Evolutionary conservation across 2,113 vertebrate genomes (phyloP).

Genomic region (Perca schrenkii): DNA sequence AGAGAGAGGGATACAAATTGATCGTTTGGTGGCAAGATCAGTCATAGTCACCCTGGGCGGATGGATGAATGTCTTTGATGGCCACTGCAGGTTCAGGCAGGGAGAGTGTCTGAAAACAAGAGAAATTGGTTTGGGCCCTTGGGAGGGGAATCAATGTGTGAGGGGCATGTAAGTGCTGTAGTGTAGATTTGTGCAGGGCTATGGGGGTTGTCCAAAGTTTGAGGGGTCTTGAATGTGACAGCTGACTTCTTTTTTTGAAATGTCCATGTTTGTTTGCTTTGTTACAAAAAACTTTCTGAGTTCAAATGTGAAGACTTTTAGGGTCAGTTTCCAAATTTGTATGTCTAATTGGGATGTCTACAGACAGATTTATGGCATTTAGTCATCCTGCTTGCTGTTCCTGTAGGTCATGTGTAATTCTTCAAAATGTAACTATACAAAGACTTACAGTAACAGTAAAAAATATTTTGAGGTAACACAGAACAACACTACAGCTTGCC

Average conservation of each 20-base stretch:
- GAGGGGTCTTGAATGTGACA: constrained; percentile 69
- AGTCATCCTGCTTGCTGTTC: neutral
- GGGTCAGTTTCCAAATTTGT: neutral
- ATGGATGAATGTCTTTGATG: constrained; percentile 99
- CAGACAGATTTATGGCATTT: neutral
- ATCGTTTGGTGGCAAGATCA: constrained; percentile 98
- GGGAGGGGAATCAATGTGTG: constrained; percentile 95
- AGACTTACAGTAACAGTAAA: neutral
- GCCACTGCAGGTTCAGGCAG: constrained; percentile 96
- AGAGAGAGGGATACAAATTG: constrained; percentile 96
- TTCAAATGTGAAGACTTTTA: neutral
- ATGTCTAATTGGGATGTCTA: neutral
- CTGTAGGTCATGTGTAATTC: neutral
- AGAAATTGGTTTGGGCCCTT: constrained; percentile 98
- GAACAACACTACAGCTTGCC: neutral
- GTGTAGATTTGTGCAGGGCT: constrained; percentile 75
- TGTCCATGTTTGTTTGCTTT: constrained; percentile 36
- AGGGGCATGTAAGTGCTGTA: constrained; percentile 85
- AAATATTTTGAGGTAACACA: neutral
- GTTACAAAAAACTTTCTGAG: constrained; percentile 8
- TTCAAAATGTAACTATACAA: neutral
- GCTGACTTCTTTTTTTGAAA: constrained; percentile 57
- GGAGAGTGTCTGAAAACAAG: constrained; percentile 94
- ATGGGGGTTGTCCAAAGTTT: constrained; percentile 64
- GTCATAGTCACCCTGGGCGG: constrained; percentile 98